Conservation (phyloP, 2,113 vertebrate species). For the Gallinago paraguaiae region DNA sequence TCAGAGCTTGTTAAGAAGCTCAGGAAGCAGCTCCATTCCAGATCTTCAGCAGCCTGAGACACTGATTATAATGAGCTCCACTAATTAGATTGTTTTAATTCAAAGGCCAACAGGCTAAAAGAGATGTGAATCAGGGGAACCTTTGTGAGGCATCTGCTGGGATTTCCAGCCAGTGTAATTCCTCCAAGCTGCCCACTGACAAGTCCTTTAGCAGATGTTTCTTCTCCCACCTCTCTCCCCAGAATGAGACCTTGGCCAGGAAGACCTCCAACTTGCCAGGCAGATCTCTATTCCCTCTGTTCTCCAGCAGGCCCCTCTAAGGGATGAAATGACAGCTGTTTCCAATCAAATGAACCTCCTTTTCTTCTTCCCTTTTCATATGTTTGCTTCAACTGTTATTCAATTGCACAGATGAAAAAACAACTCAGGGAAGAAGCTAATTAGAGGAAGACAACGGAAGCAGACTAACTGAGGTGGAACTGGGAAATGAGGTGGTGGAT, state of each 20-base stretch:
- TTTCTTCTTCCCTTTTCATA: neutral
- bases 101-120: constrained; percentile 44
- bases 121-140: constrained; percentile 30
- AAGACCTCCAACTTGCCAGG: neutral
- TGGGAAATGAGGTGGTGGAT: neutral
- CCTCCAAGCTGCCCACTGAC: constrained; percentile 3
- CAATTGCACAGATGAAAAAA: neutral
- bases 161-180: neutral
- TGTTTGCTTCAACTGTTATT: constrained; percentile 1
- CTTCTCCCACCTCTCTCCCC: neutral
- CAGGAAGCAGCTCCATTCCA: neutral
- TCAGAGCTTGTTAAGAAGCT: neutral
- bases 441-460: neutral
- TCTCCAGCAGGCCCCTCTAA: neutral
- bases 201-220: constrained; percentile 4
- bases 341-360: neutral
- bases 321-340: neutral
- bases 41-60: constrained; percentile 11
- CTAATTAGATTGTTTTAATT: constrained; percentile 49
- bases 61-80: neutral
- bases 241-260: neutral
- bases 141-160: constrained; percentile 25
- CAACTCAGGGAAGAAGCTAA: neutral
- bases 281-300: neutral
- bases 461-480: neutral